A percentile compares a stretch with the other conserved stretches of the same genome.
Conservation (phyloP, 1,140 invertebrate species). For the Whitmania pigra region DNA sequence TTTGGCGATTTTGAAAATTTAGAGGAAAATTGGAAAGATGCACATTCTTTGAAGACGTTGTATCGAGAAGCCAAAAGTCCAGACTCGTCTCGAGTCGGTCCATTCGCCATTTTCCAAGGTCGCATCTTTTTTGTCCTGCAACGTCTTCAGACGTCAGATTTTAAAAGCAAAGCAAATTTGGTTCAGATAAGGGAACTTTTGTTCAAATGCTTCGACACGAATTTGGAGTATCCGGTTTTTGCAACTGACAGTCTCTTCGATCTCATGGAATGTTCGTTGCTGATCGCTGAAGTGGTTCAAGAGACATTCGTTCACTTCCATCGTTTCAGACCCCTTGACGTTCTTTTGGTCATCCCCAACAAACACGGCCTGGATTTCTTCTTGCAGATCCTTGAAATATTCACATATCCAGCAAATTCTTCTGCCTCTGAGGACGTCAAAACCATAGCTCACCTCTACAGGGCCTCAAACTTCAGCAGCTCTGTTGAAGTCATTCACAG, state of each 20-base stretch:
- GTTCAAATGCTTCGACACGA: not conserved
- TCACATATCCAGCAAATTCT: not conserved
- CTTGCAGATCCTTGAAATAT: not conserved
- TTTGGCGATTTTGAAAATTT: not conserved
- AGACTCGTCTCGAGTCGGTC: not conserved
- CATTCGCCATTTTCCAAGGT: not conserved
- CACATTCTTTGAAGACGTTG: not conserved
- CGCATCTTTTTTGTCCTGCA: not conserved
- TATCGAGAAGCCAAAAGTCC: slow-evolving; percentile 9
- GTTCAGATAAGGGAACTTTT: not conserved
- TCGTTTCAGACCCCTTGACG: not conserved
- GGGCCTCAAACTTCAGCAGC: not conserved
- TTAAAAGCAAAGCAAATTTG: not conserved
- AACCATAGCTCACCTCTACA: slow-evolving; percentile 4
- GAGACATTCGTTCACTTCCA: not conserved
- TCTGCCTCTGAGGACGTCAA: not conserved
- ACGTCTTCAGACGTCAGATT: not conserved
- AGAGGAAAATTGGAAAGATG: not conserved
- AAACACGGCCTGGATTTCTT: not conserved
- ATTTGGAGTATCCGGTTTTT: not conserved
- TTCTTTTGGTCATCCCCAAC: not conserved
- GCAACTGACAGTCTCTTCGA: slow-evolving; percentile 6
- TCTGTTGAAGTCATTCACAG: not conserved
- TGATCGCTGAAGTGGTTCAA: not conserved
- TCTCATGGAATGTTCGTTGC: not conserved